These are phyloP conservation scores for Emydura subglobosa DNA, from an alignment of 2,113 vertebrate genomes.

Conservation along the genomic window DNA sequence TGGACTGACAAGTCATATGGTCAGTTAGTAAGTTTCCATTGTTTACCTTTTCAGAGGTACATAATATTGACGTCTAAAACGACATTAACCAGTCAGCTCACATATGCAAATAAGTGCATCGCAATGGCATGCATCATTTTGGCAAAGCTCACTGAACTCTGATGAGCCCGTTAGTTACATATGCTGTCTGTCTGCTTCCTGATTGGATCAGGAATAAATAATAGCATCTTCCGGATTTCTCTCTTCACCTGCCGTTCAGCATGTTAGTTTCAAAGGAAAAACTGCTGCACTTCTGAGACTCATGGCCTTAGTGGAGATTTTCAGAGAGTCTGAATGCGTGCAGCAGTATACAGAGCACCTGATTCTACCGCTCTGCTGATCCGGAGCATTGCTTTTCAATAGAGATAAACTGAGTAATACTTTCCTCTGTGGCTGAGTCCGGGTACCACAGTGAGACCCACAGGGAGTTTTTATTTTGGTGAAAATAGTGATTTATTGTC, in stretches of 20 bases:
- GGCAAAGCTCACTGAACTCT: not conserved
- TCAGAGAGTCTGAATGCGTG: not conserved
- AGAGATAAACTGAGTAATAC: not conserved
- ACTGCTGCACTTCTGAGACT: not conserved
- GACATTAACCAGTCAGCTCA: not conserved
- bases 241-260: not conserved
- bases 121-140: not conserved
- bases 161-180: not conserved
- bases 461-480: not conserved
- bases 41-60: not conserved
- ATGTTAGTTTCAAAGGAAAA: fast-evolving
- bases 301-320: not conserved
- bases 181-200: not conserved
- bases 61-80: not conserved
- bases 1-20: not conserved
- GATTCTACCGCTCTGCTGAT: not conserved
- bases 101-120: not conserved
- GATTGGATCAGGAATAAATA: not conserved
- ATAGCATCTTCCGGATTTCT: conserved; percentile 31
- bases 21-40: not conserved
- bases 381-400: fast-evolving
- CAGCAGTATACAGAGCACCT: not conserved
- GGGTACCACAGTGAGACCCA: not conserved
- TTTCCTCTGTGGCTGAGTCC: too few relatives aligned
- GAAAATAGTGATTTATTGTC: not conserved